Evolutionary conservation across 2,797 vertebrate genomes (phyloP), one percentile per base, ranked within the genome.

Genomic region (Anas georgica): DNA sequence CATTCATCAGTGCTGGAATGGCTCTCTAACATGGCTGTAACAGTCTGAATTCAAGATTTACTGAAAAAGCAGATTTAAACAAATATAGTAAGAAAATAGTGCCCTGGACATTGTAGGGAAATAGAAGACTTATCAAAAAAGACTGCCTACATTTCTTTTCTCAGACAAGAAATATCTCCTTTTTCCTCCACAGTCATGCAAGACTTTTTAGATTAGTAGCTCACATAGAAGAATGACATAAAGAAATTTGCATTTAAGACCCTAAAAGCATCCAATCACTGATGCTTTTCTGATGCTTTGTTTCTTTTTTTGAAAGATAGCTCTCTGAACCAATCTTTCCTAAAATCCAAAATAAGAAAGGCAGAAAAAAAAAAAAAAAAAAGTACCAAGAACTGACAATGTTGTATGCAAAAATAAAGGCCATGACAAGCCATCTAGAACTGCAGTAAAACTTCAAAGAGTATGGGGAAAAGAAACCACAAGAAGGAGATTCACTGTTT

Each of bases 41-140:
- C 14, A 59, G 2, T 17, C 10, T 4, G 8, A 87, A 80, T 11
- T 83, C 17, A 67, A 56, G 33, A 67, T 50, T 72, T 35, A 63
- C 21, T 39, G 39, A 37, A 64, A 68, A 74, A 75, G 10, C 7
- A 91, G 5, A 16, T 59, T 62, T 6, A 33, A 84, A 39, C 15
- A 17, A 20, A 3, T 6, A 4, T 17, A 63, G 6, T 25, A 54
- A 25, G 10, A 63, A 84, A 83, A 62, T 16, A 15, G 6, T 6
- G 20, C 2, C 15, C 17, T 14, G 31, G 4, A 35, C 4, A 2
- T 39, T 52, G 18, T 6, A 35, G 12, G 5, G 4, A 48, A 22
- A 15, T 80, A 15, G 35, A 3, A 80, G 17, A 50, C 0, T 0
- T 22, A 33, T 4, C 23, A n/a, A 45, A 67, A 75, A 73, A 76